Evolutionary conservation across 2,888 invertebrate genomes (phyloP).

Genomic region (Malthinus flaveolus): DNA sequence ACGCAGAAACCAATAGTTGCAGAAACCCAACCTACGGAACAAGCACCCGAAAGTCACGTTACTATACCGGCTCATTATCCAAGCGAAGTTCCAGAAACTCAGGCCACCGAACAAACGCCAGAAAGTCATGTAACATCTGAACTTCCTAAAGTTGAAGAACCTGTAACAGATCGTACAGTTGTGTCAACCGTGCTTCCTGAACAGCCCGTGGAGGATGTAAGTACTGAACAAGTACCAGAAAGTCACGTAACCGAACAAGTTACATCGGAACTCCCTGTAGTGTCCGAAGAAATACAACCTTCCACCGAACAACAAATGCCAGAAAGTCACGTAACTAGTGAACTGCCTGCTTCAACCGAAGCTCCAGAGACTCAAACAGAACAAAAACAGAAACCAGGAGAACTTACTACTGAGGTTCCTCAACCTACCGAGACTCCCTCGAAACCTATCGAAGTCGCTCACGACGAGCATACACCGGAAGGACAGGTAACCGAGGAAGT

Average conservation of each 20-base stretch:
- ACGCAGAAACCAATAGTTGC: conserved; percentile 13
- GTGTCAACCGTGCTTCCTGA: conserved; percentile 6
- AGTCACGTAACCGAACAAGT: conserved; percentile 5
- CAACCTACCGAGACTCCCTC: not conserved
- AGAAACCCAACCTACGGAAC: conserved; percentile 8
- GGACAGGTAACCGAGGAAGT: conserved; percentile 33
- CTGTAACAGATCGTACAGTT: conserved; percentile 7
- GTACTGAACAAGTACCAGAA: conserved; percentile 16
- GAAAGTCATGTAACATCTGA: conserved; percentile 11
- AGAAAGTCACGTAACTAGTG: not conserved
- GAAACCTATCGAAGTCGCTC: conserved; percentile 6
- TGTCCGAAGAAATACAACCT: not conserved
- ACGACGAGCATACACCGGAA: conserved; percentile 48
- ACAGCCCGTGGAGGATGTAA: not conserved
- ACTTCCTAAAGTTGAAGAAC: not conserved
- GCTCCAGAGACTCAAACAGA: not conserved
- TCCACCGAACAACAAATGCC: not conserved
- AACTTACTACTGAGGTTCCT: not conserved
- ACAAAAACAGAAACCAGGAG: not conserved
- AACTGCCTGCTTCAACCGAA: not conserved
- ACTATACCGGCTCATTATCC: not conserved
- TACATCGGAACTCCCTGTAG: not conserved
- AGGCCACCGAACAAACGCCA: conserved; percentile 13
- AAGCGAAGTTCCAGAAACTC: not conserved
- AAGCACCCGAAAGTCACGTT: not conserved